Conservation (phyloP, 2,113 vertebrate genomes). For the Oenanthe melanoleuca region DNA sequence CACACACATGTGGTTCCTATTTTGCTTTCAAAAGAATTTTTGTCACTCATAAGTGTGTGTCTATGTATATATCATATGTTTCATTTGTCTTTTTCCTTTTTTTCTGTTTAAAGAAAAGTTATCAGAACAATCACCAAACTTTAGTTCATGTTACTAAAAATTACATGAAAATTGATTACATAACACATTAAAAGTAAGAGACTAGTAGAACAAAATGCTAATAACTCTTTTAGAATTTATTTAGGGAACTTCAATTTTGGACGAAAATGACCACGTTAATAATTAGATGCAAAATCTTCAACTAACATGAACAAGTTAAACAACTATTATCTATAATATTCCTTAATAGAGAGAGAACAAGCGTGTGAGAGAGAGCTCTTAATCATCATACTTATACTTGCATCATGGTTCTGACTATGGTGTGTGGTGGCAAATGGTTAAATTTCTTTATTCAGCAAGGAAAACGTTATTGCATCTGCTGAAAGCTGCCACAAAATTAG, state of each 20-base stretch:
- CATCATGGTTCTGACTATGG: conserved; percentile 70
- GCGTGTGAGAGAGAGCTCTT: conserved; percentile 60
- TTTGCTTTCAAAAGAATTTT: conserved; percentile 71
- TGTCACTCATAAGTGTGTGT: conserved; percentile 81
- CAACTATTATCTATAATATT: conserved; percentile 40
- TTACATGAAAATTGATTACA: conserved; percentile 70
- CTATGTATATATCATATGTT: conserved; percentile 77
- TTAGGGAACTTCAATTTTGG: conserved; percentile 64
- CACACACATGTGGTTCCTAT: conserved; percentile 61
- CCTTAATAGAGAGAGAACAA: conserved; percentile 20
- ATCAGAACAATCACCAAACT: conserved; percentile 88
- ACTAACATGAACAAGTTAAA: conserved; percentile 65
- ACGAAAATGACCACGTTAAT: conserved; percentile 50
- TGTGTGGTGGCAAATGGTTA: conserved; percentile 72
- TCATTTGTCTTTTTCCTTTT: conserved; percentile 80
- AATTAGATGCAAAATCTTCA: conserved; percentile 61
- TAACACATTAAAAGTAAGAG: conserved; percentile 64
- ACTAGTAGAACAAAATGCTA: conserved; percentile 54
- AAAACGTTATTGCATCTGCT: conserved; percentile 42
- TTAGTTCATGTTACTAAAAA: conserved; percentile 85
- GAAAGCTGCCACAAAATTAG: conserved; percentile 67
- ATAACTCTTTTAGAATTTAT: conserved; percentile 35
- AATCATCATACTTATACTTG: conserved; percentile 41
- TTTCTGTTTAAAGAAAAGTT: conserved; percentile 88
- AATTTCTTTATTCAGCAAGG: conserved; percentile 57